These are phyloP conservation scores for Rhineura floridana DNA, from an alignment of 2,113 vertebrate genomes.

Conservation along the genomic window DNA sequence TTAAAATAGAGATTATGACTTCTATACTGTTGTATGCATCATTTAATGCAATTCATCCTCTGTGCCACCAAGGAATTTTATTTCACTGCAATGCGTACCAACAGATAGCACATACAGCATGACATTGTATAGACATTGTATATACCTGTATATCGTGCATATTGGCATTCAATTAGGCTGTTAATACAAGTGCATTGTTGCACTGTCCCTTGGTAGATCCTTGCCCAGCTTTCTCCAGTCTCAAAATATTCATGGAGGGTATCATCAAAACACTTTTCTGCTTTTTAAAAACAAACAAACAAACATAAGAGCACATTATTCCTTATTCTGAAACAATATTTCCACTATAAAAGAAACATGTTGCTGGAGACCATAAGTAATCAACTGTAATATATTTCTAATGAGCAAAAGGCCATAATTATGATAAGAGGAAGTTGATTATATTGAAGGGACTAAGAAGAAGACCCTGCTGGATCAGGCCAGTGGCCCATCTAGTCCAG, in stretches of 20 bases:
- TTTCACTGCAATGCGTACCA: neutral
- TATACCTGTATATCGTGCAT: slow-evolving; percentile 79
- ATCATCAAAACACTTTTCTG: slow-evolving; percentile 90
- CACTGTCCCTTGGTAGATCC: slow-evolving; percentile 80
- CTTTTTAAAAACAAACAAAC: slow-evolving; percentile 5
- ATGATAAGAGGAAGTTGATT: neutral
- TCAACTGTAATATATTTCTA: neutral
- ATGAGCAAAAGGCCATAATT: no score
- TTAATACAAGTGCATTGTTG: slow-evolving; percentile 82
- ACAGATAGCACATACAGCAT: neutral
- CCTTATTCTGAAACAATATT: neutral
- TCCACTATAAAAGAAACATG: neutral
- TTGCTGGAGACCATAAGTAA: neutral
- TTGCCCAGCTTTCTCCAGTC: slow-evolving; percentile 83
- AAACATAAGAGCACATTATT: neutral
- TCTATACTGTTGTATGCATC: neutral
- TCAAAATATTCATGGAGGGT: slow-evolving; percentile 84
- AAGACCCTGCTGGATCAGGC: no score
- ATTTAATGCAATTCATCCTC: neutral
- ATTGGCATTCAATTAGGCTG: slow-evolving; percentile 68
- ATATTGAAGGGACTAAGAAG: neutral
- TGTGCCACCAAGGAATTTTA: neutral
- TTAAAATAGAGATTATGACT: neutral
- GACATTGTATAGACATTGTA: neutral
- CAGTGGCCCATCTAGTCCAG: no score